Percentiles rank a stretch among this genome's conserved stretches.
Evolutionary conservation across 2,797 vertebrate species (phyloP).

Genomic region (Enteromius unitaeniatus): DNA sequence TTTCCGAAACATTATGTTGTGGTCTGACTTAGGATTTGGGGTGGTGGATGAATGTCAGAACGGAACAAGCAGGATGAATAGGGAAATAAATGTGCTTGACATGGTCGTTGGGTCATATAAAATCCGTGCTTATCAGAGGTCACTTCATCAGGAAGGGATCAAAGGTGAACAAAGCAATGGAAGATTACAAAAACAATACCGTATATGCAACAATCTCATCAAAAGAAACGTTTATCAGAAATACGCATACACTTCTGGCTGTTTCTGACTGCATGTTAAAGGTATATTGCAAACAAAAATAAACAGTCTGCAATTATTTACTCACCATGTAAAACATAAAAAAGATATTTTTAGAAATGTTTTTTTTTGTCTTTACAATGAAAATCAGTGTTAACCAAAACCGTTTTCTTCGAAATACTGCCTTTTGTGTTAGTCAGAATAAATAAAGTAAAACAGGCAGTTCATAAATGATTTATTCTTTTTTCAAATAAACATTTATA

Average conservation of each 20-base stretch:
- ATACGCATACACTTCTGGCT: slow-evolving; percentile 3
- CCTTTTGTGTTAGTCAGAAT: not conserved
- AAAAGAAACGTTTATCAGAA: slow-evolving; percentile 11
- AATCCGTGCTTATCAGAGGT: slow-evolving; percentile 58
- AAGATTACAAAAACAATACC: slow-evolving; percentile 40
- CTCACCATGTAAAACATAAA: not conserved
- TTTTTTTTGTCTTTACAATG: not conserved
- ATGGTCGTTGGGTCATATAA: slow-evolving; percentile 63
- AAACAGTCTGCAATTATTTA: not conserved
- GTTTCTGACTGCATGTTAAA: slow-evolving; percentile 3
- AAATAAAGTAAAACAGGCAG: not conserved
- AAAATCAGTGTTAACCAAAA: not conserved
- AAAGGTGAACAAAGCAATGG: slow-evolving; percentile 47
- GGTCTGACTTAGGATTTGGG: slow-evolving; percentile 65
- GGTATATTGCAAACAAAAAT: not conserved
- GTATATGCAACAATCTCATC: slow-evolving; percentile 42
- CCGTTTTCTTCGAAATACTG: not conserved
- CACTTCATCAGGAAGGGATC: slow-evolving; percentile 53
- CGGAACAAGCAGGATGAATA: slow-evolving; percentile 66
- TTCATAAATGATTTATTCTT: not conserved
- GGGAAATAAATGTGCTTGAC: slow-evolving; percentile 71
- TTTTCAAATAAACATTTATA: not conserved
- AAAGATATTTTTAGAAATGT: not conserved
- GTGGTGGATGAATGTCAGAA: slow-evolving; percentile 61
- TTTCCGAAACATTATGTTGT: slow-evolving; percentile 69